phyloP scores from a whole-genome alignment of 2,888 invertebrate species.

The Timema podura region DNA sequence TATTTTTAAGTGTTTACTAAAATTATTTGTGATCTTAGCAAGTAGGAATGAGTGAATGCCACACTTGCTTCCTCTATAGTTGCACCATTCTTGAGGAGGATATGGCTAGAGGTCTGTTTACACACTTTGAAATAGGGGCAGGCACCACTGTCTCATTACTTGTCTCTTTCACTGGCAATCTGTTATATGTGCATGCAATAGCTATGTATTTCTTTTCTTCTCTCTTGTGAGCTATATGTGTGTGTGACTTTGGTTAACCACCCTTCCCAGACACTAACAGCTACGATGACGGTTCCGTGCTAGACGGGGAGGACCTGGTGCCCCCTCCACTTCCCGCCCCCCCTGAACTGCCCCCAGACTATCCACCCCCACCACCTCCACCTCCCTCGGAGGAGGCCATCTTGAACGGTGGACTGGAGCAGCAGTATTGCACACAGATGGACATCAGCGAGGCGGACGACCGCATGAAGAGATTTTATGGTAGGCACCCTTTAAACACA shows the following conservation, averaged over 20 bases:
- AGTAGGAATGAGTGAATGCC: too few species aligned
- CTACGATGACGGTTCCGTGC: constrained; percentile 18
- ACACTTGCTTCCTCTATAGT: too few species aligned
- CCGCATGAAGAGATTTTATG: constrained; percentile 50
- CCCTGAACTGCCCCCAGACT: constrained; percentile 39
- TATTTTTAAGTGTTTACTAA: too few species aligned
- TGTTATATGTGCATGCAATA: neutral
- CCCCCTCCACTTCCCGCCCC: constrained; percentile 30
- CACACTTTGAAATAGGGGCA: too few species aligned
- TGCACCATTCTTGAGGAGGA: too few species aligned
- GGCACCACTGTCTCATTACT: too few species aligned
- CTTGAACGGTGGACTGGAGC: constrained; percentile 35
- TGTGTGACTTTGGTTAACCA: constrained; percentile 6
- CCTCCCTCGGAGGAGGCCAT: constrained; percentile 38
- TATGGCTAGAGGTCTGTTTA: too few species aligned
- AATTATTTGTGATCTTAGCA: too few species aligned
- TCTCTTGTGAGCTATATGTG: neutral
- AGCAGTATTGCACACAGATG: constrained; percentile 39
- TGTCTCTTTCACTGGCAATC: too few species aligned
- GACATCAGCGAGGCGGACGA: constrained; percentile 51
- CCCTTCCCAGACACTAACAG: constrained; percentile 17
- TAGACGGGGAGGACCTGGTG: constrained; percentile 22
- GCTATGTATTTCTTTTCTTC: neutral
- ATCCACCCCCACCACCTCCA: constrained; percentile 43
- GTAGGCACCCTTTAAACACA: constrained; percentile 36